phyloP scores from a whole-genome alignment of 2,888 invertebrate species.

The Tachina grossa region DNA sequence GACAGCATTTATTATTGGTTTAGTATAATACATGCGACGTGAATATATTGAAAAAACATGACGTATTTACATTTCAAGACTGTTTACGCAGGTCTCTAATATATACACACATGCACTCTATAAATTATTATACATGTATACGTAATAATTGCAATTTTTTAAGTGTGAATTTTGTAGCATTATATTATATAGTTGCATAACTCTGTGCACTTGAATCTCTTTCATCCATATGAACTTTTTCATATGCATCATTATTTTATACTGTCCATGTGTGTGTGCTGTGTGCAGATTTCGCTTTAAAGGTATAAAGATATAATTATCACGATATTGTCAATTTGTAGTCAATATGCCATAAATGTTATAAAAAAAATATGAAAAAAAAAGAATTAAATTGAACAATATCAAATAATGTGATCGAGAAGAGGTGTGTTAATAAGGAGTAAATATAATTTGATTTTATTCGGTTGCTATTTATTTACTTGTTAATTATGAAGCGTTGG shows the following conservation, averaged over 20 bases:
- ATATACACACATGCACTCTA: no score
- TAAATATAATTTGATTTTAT: constrained; percentile 14
- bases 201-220: constrained; percentile 1
- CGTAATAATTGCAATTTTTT: constrained; percentile 64
- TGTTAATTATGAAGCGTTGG: constrained; percentile 20
- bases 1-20: no score
- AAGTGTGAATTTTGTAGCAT: constrained; percentile 53
- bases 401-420: constrained; percentile 24
- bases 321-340: constrained; percentile 79
- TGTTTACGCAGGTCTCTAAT: no score
- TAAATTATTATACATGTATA: constrained; percentile 10
- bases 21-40: no score
- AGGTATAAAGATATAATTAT: constrained; percentile 78
- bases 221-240: constrained; percentile 16
- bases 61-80: no score
- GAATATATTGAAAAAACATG: no score
- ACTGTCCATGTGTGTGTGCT: background rate
- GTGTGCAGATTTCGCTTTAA: background rate
- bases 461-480: background rate
- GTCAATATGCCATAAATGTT: constrained; percentile 70
- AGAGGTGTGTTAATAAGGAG: constrained; percentile 16
- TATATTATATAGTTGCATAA: background rate
- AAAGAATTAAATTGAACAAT: constrained; percentile 6
- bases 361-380: constrained; percentile 10
- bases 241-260: constrained; percentile 47